phyloP scores from a whole-genome alignment of 2,888 invertebrate species.

The Bursaphelenchus okinawaensis region DNA sequence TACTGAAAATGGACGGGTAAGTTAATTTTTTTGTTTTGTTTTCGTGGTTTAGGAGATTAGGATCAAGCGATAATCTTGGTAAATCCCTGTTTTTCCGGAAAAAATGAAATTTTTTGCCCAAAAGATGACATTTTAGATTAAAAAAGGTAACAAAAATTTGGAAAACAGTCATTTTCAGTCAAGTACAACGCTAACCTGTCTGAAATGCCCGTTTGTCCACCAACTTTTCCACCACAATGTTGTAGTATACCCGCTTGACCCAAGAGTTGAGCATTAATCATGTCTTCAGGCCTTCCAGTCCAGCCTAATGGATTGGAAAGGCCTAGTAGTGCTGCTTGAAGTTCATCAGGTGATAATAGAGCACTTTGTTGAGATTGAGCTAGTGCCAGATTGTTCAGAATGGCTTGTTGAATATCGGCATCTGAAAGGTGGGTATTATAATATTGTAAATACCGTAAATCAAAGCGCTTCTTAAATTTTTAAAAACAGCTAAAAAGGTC shows the following conservation, averaged over 20 bases:
- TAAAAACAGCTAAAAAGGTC: background rate
- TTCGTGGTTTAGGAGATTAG: background rate
- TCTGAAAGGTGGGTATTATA: background rate
- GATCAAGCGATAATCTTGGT: no score
- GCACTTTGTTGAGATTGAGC: background rate
- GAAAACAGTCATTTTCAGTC: no score
- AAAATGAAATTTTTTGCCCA: no score
- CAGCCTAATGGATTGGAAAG: background rate
- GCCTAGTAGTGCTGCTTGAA: background rate
- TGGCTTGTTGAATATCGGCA: background rate
- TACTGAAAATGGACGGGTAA: background rate
- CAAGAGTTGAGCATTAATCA: background rate
- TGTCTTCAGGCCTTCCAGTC: background rate
- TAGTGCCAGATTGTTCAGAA: background rate
- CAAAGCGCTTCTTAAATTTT: no score
- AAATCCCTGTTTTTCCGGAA: no score
- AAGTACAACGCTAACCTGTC: background rate
- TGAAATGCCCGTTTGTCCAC: background rate
- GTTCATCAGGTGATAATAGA: background rate
- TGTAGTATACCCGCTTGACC: background rate
- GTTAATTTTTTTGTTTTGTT: background rate
- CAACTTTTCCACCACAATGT: background rate
- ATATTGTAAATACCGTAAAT: no score
- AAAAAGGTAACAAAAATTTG: no score
- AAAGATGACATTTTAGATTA: no score